phyloP scores from a whole-genome alignment of 2,888 invertebrate species.

The Hypercompe scribonia region DNA sequence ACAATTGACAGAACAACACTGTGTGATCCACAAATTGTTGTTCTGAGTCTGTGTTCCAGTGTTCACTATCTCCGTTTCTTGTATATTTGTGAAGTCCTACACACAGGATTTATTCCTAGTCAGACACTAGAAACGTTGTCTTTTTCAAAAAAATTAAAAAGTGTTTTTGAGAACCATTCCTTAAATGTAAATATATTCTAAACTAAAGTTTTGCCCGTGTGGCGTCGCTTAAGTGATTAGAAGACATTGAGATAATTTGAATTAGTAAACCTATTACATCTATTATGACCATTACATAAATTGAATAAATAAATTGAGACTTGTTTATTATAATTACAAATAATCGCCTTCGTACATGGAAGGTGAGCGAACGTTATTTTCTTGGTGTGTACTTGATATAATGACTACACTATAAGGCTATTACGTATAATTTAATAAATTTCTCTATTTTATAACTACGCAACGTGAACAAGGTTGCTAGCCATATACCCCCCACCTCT shows the following conservation, averaged over 20 bases:
- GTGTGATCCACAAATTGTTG: too few relatives aligned
- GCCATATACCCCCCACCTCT: background rate
- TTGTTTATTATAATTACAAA: constrained; percentile 11
- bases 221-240: background rate
- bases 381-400: constrained; percentile 6
- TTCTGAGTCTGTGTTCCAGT: too few relatives aligned
- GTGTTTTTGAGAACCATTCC: background rate
- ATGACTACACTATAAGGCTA: constrained; percentile 7
- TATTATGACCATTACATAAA: constrained; percentile 7
- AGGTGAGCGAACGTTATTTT: constrained; percentile 8
- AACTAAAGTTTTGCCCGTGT: background rate
- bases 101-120: too few relatives aligned
- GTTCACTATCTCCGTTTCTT: too few relatives aligned
- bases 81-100: too few relatives aligned
- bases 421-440: constrained; percentile 5
- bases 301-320: constrained; percentile 7
- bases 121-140: too few relatives aligned
- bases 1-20: too few relatives aligned
- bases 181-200: background rate
- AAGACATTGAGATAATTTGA: background rate
- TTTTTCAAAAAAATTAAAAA: too few relatives aligned
- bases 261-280: constrained; percentile 12
- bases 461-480: background rate
- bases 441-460: constrained; percentile 3
- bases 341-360: constrained; percentile 12